Evolutionary conservation across 2,797 vertebrate genomes (phyloP).

Genomic region (Gobionotothen gibberifrons): DNA sequence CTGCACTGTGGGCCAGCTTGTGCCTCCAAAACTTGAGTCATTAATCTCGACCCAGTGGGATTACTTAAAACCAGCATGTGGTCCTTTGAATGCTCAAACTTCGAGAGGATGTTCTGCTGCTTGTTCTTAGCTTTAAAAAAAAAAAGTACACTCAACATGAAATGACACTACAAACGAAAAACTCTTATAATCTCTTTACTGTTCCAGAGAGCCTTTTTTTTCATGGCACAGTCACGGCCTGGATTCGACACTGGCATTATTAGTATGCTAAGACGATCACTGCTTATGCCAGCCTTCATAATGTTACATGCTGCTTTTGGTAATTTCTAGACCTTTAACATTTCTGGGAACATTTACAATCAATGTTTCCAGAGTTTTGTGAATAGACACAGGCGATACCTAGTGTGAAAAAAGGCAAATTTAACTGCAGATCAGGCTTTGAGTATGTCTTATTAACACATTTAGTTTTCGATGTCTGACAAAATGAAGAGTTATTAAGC

Average conservation of each 20-base stretch:
- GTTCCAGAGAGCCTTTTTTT: slow-evolving; percentile 26
- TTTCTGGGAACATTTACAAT: slow-evolving; percentile 41
- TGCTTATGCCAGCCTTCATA: slow-evolving; percentile 30
- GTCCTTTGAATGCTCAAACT: slow-evolving; percentile 47
- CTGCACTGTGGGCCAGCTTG: not conserved
- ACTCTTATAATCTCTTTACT: slow-evolving; percentile 44
- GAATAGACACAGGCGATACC: slow-evolving; percentile 25
- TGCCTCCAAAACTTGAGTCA: slow-evolving; percentile 54
- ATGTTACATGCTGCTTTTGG: slow-evolving; percentile 44
- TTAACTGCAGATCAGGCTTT: slow-evolving; percentile 33
- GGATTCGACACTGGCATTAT: slow-evolving; percentile 42
- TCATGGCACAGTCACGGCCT: slow-evolving; percentile 20
- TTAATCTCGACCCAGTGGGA: slow-evolving; percentile 66
- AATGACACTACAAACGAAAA: slow-evolving; percentile 62
- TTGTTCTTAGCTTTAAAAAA: slow-evolving; percentile 33
- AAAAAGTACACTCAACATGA: slow-evolving; percentile 48
- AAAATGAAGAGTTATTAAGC: slow-evolving; percentile 29
- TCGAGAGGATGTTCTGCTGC: slow-evolving; percentile 39
- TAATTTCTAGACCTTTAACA: slow-evolving; percentile 29
- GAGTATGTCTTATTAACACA: slow-evolving; percentile 27
- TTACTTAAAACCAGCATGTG: slow-evolving; percentile 69
- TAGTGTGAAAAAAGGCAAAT: slow-evolving; percentile 40
- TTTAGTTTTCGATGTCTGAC: slow-evolving; percentile 30
- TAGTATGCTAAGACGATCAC: slow-evolving; percentile 26
- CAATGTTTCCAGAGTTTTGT: slow-evolving; percentile 45